Evolutionary conservation across 2,113 vertebrate species (phyloP), one percentile per base, ranked within the genome.

Genomic region (Rhea pennata): DNA sequence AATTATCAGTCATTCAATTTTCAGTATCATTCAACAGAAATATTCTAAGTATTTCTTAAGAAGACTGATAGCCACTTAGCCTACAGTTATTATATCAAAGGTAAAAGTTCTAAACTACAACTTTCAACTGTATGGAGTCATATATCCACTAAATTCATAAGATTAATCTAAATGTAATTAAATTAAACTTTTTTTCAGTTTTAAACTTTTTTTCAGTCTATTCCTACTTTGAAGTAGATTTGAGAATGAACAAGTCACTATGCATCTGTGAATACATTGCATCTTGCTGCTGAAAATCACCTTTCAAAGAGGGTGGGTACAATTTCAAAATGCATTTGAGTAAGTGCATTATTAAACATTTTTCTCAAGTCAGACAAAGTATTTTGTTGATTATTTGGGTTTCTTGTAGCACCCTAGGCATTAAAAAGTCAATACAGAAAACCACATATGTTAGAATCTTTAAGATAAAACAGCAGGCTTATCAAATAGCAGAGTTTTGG

Each of bases 21-120:
- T 65, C 42, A 39, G 2, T 48, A 64, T 67, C 56, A 11, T 59
- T 40, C 29, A 59, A 59, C 31, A 46, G 27, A 65, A 86, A 56
- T 69, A 62, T 36, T 73, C 9, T 22, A 79, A 62, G 8, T 42
- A n/a, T 46, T 56, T 58, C 65, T 61, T n/a, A 69, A 16, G 46
- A 54, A 27, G 7, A 2, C 15, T n/a, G 40, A 10, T 42, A 75
- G 15, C 26, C 51, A 53, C 27, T 70, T 46, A 62, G 7, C 19
- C 23, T 71, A 42, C 3, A 16, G 8, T 15, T n/a, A 61, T 70
- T 48, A 46, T 33, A 40, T 16, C 0, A 0, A 76, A 9, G 1
- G 33, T 76, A 33, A 76, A 62, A 14, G n/a, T 40, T 62, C 17
- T 40, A 84, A 84, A 24, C 14, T 20, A 70, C 9, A 62, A 3